A percentile compares a stretch with the other conserved stretches of the same genome.
These are phyloP conservation scores for Andrena minutula DNA, from an alignment of 2,888 invertebrate genomes.

Conservation along the genomic window DNA sequence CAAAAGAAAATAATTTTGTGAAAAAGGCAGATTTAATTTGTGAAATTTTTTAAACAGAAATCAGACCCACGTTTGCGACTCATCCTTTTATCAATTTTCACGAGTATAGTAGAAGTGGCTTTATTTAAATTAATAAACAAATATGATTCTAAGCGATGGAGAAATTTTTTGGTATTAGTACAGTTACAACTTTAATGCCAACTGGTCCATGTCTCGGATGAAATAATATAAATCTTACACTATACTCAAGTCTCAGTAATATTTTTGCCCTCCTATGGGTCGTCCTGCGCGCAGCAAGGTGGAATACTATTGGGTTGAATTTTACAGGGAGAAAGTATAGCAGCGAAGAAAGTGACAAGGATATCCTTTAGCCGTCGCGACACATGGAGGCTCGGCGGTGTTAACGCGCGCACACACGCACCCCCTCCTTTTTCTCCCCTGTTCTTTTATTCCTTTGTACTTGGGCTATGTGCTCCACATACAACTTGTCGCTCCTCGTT, in stretches of 20 bases:
- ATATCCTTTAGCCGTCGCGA: conserved; percentile 44
- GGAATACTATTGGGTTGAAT: conserved; percentile 38
- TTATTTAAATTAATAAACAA: too few species aligned
- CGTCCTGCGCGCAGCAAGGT: neutral
- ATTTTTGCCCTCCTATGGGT: neutral
- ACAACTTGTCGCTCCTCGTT: conserved; percentile 47
- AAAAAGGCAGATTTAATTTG: too few species aligned
- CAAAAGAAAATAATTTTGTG: too few species aligned
- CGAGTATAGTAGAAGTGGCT: too few species aligned
- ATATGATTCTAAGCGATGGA: too few species aligned
- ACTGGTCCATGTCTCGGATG: neutral
- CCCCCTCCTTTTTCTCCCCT: conserved; percentile 11
- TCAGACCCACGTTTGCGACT: too few species aligned
- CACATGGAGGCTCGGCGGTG: conserved; percentile 42
- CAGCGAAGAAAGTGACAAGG: conserved; percentile 57
- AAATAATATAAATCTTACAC: too few species aligned
- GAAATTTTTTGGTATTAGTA: too few species aligned
- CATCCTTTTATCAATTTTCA: too few species aligned
- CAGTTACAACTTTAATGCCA: too few species aligned
- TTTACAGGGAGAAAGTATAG: conserved; percentile 50
- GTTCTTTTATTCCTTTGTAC: conserved; percentile 36
- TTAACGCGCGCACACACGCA: conserved; percentile 11
- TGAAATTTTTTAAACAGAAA: too few species aligned
- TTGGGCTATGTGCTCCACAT: conserved; percentile 45
- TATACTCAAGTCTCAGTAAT: neutral